These are phyloP conservation scores for Saguinus midas DNA, from an alignment of 2,113 vertebrate species.

Conservation along the genomic window DNA sequence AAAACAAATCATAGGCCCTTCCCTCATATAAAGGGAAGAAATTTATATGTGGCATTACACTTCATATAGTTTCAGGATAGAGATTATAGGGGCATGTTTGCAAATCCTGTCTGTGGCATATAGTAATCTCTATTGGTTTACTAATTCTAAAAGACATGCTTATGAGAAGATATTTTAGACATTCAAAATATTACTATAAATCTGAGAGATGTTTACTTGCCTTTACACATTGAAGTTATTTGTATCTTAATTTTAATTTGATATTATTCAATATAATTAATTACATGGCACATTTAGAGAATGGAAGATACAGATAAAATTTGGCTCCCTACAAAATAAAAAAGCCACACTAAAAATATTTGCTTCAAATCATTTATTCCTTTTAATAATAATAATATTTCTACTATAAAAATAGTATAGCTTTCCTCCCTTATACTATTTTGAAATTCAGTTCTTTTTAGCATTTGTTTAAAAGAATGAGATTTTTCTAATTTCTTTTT, in stretches of 20 bases:
- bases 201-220: background rate
- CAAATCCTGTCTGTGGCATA: background rate
- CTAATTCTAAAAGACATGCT: background rate
- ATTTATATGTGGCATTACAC: background rate
- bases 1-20: background rate
- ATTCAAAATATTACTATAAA: conserved; percentile 1
- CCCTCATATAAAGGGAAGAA: background rate
- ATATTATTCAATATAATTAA: background rate
- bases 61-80: background rate
- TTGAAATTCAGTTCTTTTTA: conserved; percentile 4
- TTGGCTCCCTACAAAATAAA: background rate
- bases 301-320: background rate
- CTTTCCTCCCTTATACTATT: background rate
- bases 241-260: background rate
- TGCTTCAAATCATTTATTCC: background rate
- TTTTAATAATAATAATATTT: background rate
- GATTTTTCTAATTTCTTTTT: background rate
- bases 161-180: background rate
- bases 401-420: background rate
- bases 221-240: background rate
- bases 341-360: background rate
- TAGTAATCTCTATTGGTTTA: background rate
- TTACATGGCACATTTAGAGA: background rate
- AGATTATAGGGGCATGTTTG: too few relatives aligned
- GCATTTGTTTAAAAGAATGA: background rate